phyloP scores from a whole-genome alignment of 1,140 invertebrate species.

The Macrobrachium rosenbergii region DNA sequence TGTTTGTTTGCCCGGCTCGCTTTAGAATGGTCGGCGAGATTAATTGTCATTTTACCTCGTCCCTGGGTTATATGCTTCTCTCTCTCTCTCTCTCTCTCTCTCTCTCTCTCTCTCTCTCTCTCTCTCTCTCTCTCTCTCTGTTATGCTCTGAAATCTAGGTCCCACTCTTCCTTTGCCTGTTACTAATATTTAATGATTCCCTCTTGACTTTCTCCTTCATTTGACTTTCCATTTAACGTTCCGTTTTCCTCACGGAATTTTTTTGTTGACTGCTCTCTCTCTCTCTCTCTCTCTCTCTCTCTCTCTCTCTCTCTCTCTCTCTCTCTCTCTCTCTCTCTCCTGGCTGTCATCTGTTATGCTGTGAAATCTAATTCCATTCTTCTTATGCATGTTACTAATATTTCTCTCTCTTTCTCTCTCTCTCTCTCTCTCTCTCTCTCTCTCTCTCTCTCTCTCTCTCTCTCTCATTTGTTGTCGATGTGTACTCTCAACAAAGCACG shows the following conservation, averaged over 20 bases:
- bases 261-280: background rate
- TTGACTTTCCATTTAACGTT: too few species aligned
- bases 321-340: background rate
- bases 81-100: slow-evolving; percentile 19
- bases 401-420: background rate
- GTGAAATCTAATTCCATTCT: too few species aligned
- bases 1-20: too few species aligned
- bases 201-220: too few species aligned
- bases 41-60: background rate
- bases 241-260: slow-evolving; percentile 7
- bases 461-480: too few species aligned
- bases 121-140: slow-evolving; percentile 24
- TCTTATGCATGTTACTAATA: background rate
- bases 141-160: too few species aligned
- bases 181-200: background rate
- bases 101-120: slow-evolving; percentile 16
- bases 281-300: slow-evolving; percentile 31
- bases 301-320: slow-evolving; percentile 21
- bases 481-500: too few species aligned
- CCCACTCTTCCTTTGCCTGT: too few species aligned
- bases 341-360: too few species aligned
- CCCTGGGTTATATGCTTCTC: background rate
- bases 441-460: background rate
- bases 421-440: slow-evolving; percentile 2
- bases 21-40: too few species aligned